Percentiles rank a stretch among this genome's conserved stretches.
Conservation (phyloP, 2,113 vertebrate genomes). For the Paraplagusia blochii region DNA sequence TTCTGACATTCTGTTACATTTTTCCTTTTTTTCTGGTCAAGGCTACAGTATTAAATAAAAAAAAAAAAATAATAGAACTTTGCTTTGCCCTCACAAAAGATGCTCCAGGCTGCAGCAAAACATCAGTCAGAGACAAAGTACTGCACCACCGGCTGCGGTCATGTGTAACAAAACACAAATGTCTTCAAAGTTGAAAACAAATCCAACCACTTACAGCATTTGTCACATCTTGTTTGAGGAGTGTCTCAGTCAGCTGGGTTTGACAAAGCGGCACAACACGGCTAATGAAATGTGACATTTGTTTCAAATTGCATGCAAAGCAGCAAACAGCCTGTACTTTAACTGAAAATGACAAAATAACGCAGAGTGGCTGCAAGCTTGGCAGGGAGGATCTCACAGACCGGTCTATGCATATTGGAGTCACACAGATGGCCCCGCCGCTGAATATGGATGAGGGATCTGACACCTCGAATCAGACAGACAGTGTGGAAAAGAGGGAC, state of each 20-base stretch:
- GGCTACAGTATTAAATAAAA: too few species aligned
- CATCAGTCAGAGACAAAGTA: constrained; percentile 7
- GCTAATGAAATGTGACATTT: constrained; percentile 35
- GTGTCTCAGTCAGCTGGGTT: constrained; percentile 13
- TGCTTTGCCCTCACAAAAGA: constrained; percentile 16
- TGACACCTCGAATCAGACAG: constrained; percentile 56
- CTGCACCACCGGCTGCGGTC: constrained; percentile 6
- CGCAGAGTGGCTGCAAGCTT: constrained; percentile 44
- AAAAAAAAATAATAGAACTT: background rate
- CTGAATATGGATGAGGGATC: constrained; percentile 71
- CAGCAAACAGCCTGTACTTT: constrained; percentile 32
- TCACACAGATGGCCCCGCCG: constrained; percentile 62
- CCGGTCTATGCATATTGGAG: constrained; percentile 69
- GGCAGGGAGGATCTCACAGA: constrained; percentile 49
- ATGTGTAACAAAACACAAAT: constrained; percentile 15
- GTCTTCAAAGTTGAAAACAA: background rate
- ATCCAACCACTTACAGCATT: constrained; percentile 11
- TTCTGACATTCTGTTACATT: too few species aligned
- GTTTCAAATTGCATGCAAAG: constrained; percentile 38
- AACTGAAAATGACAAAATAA: constrained; percentile 48
- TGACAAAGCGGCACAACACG: constrained; percentile 20
- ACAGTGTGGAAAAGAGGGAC: constrained; percentile 21
- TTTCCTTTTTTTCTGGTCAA: too few species aligned
- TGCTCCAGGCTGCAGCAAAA: constrained; percentile 15
- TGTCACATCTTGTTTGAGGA: constrained; percentile 26